Evolutionary conservation across 2,113 vertebrate genomes (phyloP), one percentile per base, ranked within the genome.

Genomic region (Malurus elegans): DNA sequence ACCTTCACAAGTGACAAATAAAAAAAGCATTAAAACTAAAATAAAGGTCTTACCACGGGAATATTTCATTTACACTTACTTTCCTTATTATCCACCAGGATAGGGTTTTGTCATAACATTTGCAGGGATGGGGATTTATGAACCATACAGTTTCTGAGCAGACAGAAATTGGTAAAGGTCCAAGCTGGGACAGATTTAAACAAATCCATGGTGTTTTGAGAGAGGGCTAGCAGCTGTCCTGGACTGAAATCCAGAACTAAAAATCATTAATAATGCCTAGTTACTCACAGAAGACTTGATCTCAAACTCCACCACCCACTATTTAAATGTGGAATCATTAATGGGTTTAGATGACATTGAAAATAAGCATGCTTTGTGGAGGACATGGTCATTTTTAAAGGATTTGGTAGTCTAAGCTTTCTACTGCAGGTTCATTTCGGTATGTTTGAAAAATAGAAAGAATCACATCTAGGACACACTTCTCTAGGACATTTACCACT

Each of bases 401-500:
- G 28, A 26, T 54, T 92, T 76, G 17, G 12, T 48, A 84, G 25
- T 21, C n/a, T 34, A 47, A 74, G 32, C 4, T 88, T 90, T 47
- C 72, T 76, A 8, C 13, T 50, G 16, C 21, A 60, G 10, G 7
- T 79, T 90, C 36, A 66, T 81, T 89, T n/a, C 60, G 76, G 88
- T 26, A 36, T 29, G 12, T 51, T 65, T 12, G 18, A 54, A 54
- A 67, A 80, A 48, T 20, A 11, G 36, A 57, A 61, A 44, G 14
- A n/a, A 11, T 28, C 45, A 54, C 29, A 82, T 23, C 32, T 65
- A 80, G 79, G 81, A 65, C 71, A 25, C 29, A 53, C 25, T 80
- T 84, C 60, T 44, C 81, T 82, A 93, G 82, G 92, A 91, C 67
- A 62, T 71, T 92, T 90, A 42, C 71, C 56, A 88, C 57, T 79